Base-by-base conservation (phyloP, 2,797 vertebrate species). In the Thalassophryne amazonica region DNA sequence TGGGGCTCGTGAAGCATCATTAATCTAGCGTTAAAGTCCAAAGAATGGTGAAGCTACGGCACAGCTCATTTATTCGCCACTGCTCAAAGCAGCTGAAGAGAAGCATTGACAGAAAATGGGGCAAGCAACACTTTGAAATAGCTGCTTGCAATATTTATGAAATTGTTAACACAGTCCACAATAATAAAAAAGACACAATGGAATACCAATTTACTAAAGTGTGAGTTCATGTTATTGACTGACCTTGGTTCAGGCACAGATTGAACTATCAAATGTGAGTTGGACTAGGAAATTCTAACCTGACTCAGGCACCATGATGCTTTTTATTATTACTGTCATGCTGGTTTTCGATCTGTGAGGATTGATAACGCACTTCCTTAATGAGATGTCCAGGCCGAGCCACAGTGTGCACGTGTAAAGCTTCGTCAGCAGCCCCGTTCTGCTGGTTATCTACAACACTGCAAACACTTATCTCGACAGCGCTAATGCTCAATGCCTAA, bases 21-120 rank as follows among this genome's bases (percentile, higher is more conserved):
- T 89, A 88, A 87, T 89, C 81, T 83, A 80, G 52, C 39, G 38
- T 74, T 66, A 84, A 84, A 82, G 73, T 76, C 78, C 80, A 83
- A 82, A 58, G 75, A 65, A 66, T 14, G 48, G 73, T 77, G 72
- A 84, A 86, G 80, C 76, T 74, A 72, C 76, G 80, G 75, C 70
- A 74, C 70, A 72, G 74, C 84, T 89, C 83, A 88, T 90, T 88
- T 87, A 86, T 89, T 85, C 87, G 74, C 57, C 38, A 67, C 51
- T 49, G 66, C 76, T 80, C 76, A 20, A 69, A 85, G 77, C 60
- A 36, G 60, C 69, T 74, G 46, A 72, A 70, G 72, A 75, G 64
- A 68, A 43, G 55, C 25, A 48, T 18, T 27, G 30, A 61, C 68
- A 53, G 69, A 73, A 75, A 49, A 68, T 33, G 41, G 57, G 39